Percentiles rank a stretch among this genome's conserved stretches.
Evolutionary conservation across 2,113 vertebrate species (phyloP).

Genomic region (Tiliqua scincoides): DNA sequence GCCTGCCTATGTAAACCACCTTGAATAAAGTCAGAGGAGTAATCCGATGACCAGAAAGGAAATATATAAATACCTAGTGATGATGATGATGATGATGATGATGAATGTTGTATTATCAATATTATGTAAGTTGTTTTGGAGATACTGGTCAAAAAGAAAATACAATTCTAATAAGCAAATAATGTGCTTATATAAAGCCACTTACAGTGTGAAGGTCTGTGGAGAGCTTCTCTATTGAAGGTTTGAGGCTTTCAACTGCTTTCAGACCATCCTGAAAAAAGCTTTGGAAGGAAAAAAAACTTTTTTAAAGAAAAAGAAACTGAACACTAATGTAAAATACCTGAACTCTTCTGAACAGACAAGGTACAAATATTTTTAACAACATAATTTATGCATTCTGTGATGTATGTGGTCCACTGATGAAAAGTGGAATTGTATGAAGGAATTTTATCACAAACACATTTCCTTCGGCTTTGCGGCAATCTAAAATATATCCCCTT

Average conservation of each 20-base stretch:
- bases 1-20: too few species aligned
- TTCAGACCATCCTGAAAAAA: constrained; percentile 99
- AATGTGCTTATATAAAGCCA: neutral
- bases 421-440: neutral
- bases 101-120: too few species aligned
- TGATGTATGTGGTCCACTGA: neutral
- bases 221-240: constrained; percentile 94
- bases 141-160: neutral
- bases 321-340: neutral
- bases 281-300: constrained; percentile 70
- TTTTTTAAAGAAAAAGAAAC: neutral
- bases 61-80: too few species aligned
- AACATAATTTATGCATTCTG: neutral
- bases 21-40: too few species aligned
- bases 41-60: too few species aligned
- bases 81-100: too few species aligned
- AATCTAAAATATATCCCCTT: neutral
- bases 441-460: neutral
- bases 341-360: neutral
- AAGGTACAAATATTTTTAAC: neutral
- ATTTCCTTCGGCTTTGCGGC: neutral
- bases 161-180: neutral
- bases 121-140: neutral
- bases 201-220: constrained; percentile 94
- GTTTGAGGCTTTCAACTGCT: constrained; percentile 97